Base-by-base conservation (phyloP, 2,888 invertebrate genomes). In the Drosophila demipolita region DNA sequence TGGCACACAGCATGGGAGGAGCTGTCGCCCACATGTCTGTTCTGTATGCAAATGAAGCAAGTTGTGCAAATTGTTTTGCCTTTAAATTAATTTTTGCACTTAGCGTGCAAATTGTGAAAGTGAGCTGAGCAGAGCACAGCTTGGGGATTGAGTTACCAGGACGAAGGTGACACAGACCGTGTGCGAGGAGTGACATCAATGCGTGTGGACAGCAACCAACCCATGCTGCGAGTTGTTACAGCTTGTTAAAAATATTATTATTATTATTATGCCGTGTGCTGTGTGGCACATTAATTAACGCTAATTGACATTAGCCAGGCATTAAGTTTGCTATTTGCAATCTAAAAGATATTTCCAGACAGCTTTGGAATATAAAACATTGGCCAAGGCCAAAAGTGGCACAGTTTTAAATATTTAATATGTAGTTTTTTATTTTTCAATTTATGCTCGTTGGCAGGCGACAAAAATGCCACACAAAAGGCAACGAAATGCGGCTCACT, bases 41-140 rank as follows among this genome's bases (percentile, higher is more conserved):
- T 20, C 33, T 35, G 12, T 57, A 68, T 78, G 81, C 50, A 77
- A 68, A 78, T 78, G 66, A 78, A 59, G 54, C 57, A 29, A 5
- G 58, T 58, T 48, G 52, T 70, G 57, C 45, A n/a, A 62, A 45
- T 40, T 17, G 20, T 70, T 66, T 66, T 68, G 54, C 61, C 83
- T 75, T 67, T 62, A 70, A 89, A 88, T 89, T 88, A 86, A 80
- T 82, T 88, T 87, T 75, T 83, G 81, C 87, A 90, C 88, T 88
- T 86, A 78, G 76, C 82, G 75, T 76, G 74, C 81, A 85, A 75
- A 81, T 81, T 85, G 80, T 86, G 29, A 87, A 85, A 68, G 53
- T 66, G 62, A 55, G 48, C 32, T 17, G 57, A 61, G n/a, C 42
- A 12, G 32, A 59, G 29, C 8, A n/a, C n/a, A 53, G 20, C 59